These are phyloP conservation scores for Grus americana DNA, from an alignment of 2,113 vertebrate genomes.

Conservation along the genomic window DNA sequence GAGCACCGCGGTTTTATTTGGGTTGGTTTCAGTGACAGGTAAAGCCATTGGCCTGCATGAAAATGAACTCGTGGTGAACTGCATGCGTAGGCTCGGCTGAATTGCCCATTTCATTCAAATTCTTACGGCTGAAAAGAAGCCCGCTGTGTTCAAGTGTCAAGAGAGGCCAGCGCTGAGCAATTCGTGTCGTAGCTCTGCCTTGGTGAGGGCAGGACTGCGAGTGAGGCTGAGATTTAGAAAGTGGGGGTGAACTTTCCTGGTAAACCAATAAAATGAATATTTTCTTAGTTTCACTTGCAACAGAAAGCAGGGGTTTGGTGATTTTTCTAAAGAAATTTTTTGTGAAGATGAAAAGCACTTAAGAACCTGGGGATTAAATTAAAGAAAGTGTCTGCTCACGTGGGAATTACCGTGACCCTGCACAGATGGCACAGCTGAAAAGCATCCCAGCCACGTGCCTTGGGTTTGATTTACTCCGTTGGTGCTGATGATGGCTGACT, in stretches of 20 bases:
- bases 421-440: background rate
- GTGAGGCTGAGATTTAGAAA: background rate
- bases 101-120: constrained; percentile 65
- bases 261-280: background rate
- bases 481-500: rapidly evolving
- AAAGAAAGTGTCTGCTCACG: background rate
- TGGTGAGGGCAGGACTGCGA: background rate
- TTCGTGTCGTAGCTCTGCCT: background rate
- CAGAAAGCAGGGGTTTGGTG: background rate
- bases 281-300: background rate
- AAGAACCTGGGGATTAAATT: background rate
- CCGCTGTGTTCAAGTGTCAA: background rate
- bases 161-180: background rate
- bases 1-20: background rate
- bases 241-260: background rate
- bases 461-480: rapidly evolving
- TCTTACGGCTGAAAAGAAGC: constrained; percentile 47
- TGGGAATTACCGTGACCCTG: background rate
- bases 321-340: background rate
- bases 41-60: background rate
- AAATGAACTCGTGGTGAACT: constrained; percentile 57
- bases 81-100: background rate
- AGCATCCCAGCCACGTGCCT: background rate
- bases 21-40: constrained; percentile 29
- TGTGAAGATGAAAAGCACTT: background rate